Base-by-base conservation (phyloP, 1,140 invertebrate genomes). In the Euborellia annulipes region DNA sequence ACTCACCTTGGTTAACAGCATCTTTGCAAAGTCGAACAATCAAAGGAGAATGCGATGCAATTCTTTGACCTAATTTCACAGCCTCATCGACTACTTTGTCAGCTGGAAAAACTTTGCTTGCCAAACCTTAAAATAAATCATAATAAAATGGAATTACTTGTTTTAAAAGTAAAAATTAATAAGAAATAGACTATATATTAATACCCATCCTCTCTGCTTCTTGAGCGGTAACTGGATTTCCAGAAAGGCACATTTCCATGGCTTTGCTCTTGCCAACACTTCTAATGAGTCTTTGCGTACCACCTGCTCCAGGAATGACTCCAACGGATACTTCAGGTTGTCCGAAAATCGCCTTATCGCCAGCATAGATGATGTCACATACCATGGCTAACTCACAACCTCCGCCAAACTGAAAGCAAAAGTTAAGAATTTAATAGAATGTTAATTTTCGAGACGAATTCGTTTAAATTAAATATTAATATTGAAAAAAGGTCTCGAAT, bases 331-430 rank as follows among this genome's bases (percentile, higher is more conserved):
- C 94, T 73, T 99, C 95, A 1, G 95, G 95, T 61, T 98, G 95
- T 0, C 90, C 92, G 66, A 99, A 98, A 60, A 85, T 88, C 9
- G 95, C 94, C 55, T 91, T 95, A 49, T 98, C 92, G 2, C 93
- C 91, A 3, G 95, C 95, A 64, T 97, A 96, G 52, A 98, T 96
- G 16, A 98, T 97, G 59, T 99, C 95, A 63, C 94, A 98, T 79
- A 98, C 92, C 93, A 98, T 97, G 1, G 94, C 93, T 19, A 98
- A 56, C 64, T 99, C 95, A 67, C 91, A 97, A 1, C 95, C 95
- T 42, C 95, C 95, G 19, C 95, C 93, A 11, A 97, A 66, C 77
- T 91, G 56, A 17, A 64, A 59, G 54, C 50, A 52, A 48, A n/a
- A n/a, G n/a, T n/a, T n/a, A n/a, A n/a, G n/a, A n/a, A n/a, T n/a